Evolutionary conservation across 2,113 vertebrate species (phyloP), one percentile per base, ranked within the genome.

Genomic region (Lethenteron reissneri): DNA sequence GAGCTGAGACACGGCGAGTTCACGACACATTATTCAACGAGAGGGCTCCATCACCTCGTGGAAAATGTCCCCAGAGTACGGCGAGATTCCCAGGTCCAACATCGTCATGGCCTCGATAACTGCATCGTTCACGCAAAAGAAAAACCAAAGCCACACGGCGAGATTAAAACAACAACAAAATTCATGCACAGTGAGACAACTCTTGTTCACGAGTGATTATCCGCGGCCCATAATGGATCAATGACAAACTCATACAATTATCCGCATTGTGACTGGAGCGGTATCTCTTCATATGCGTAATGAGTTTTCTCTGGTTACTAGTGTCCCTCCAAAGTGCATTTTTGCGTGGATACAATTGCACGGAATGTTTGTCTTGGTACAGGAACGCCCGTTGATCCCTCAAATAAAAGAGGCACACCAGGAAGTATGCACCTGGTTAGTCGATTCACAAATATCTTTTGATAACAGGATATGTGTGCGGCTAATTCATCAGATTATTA

Each of bases 101-200:
- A 99, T 80, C 58, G 92, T 84, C 77, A 99, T 83, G 74, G 88
- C 94, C 81, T 99, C 94, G 1, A 99, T 84, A 78, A 99, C 94
- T 99, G 84, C 69, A 87, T 41, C 41, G 41, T 41, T 41, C 41
- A 41, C 41, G 41, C 41, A 41, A 82, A 69, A 76, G 6, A 81
- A 71, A 77, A 25, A 71, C 17, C 58, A 60, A 69, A 72, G 19
- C 56, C 57, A 17, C 19, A 56, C 69, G 56, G 14, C 57, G 7
- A n/a, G 12, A 57, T 19, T 21, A 11, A 57, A 57, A 41, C 10
- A 58, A 13, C 8, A 64, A 58, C 12, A 5, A 10, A 17, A 21
- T 15, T 57, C 14, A 41, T 14, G 56, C 56, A 25, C 57, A 71
- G 10, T 12, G n/a, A 17, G n/a, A 21, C 57, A 25, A 12, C 21